phyloP scores from a whole-genome alignment of 2,888 invertebrate genomes.

The Neoaliturus tenellus region DNA sequence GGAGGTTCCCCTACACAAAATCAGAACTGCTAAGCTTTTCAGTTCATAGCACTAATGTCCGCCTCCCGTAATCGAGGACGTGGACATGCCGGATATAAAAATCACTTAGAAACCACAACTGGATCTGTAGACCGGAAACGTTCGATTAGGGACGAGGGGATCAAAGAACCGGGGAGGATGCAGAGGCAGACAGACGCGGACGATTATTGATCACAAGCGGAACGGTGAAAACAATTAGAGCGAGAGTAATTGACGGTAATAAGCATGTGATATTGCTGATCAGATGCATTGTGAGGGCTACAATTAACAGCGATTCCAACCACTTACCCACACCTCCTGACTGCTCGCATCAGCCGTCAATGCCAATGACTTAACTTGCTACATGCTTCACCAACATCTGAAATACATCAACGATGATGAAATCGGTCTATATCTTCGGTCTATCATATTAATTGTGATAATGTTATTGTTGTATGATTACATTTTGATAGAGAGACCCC shows the following conservation, averaged over 20 bases:
- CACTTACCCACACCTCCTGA: neutral
- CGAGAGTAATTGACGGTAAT: neutral
- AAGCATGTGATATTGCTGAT: conserved; percentile 8
- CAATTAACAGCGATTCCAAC: no score
- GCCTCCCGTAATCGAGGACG: neutral
- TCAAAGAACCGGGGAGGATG: conserved; percentile 5
- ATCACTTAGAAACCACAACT: neutral
- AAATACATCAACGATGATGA: no score
- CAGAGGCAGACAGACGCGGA: neutral
- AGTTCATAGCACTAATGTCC: no score
- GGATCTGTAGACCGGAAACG: conserved; percentile 18
- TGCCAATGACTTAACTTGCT: neutral
- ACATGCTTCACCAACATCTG: no score
- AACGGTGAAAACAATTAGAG: conserved; percentile 18
- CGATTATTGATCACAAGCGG: neutral
- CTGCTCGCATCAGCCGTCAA: neutral
- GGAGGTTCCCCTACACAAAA: neutral
- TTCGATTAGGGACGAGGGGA: neutral
- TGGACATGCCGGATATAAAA: neutral
- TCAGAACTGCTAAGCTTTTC: neutral
- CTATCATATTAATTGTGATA: no score
- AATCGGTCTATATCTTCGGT: no score
- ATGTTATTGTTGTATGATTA: no score
- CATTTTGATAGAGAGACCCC: no score
- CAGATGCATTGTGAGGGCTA: neutral